Conservation (phyloP, 2,888 invertebrate genomes). For the Nasonovia ribisnigri region DNA sequence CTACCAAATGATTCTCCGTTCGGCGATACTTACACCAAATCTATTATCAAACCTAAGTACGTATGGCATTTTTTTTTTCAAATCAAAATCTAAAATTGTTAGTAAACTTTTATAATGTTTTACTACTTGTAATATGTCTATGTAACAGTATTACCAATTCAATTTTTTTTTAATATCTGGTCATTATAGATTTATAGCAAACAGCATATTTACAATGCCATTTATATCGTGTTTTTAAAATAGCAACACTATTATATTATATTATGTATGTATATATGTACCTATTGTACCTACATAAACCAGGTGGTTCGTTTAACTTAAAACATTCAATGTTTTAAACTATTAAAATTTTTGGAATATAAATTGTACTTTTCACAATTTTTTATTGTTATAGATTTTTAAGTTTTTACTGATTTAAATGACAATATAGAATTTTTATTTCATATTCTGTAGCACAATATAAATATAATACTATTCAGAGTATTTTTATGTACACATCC, state of each 20-base stretch:
- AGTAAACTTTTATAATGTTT: neutral
- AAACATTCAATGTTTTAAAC: neutral
- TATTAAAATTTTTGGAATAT: neutral
- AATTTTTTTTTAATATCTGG: no score
- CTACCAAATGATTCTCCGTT: conserved; percentile 87
- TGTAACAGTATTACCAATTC: neutral
- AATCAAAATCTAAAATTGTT: neutral
- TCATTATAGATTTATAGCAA: neutral
- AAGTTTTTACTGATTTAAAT: no score
- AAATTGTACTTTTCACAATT: no score
- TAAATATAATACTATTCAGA: no score
- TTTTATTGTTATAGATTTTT: no score
- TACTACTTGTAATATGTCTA: neutral
- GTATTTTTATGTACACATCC: no score
- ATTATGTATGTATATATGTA: no score
- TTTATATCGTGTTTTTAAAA: neutral
- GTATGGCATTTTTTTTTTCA: conserved; percentile 67
- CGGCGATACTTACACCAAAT: conserved; percentile 74
- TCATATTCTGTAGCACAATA: no score
- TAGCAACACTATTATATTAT: neutral
- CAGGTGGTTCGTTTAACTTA: neutral
- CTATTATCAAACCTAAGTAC: conserved; percentile 75
- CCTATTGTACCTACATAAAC: no score
- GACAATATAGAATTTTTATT: no score
- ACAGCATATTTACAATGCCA: neutral